Base-by-base conservation (phyloP, 2,797 vertebrate species). In the Leptoclinus maculatus region DNA sequence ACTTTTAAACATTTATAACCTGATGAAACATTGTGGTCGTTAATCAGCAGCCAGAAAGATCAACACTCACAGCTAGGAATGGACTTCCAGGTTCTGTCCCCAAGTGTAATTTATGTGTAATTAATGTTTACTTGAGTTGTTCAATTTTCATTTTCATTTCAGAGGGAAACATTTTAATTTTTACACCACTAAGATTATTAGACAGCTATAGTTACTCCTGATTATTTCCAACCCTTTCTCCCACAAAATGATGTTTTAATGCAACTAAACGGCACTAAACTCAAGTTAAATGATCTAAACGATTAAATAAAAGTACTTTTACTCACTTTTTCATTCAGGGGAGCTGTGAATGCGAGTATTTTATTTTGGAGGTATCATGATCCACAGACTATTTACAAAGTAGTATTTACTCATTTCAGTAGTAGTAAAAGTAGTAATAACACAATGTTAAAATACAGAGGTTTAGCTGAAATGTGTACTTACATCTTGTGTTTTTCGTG, bases 1-100 rank as follows among this genome's bases (percentile, higher is more conserved):
- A 7, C n/a, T 21, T 78, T 36, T 59, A 53, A 53, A 71, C 21
- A 76, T 66, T 76, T 49, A 51, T 43, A 25, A 25, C 11, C 51
- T 36, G 49, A 64, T 27, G 19, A 68, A 66, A 63, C 39, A 38
- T 11, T 14, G 43, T 41, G 34, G n/a, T 14, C 2, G 2, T 54
- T 27, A 43, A 43, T 66, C 23, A 66, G 45, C 54, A 19, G 29
- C 39, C 45, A 7, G 23, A 36, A 14, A 11, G 23, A 54, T 27
- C 53, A 27, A 27, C 17, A 34, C 29, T 32, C 16, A 7, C 23
- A 64, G 27, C 27, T 27, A 58, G 5, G 38, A 4, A 2, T 23
- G 49, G 47, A 51, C 59, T 1, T 39, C 59, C n/a, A 25, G 38
- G 32, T 32, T 17, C 11, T 47, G 6, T 25, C 19, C 16, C 17